Percentiles rank a stretch among this genome's conserved stretches.
These are phyloP conservation scores for Himalopsyche tibetana DNA, from an alignment of 2,888 invertebrate genomes.

Conservation along the genomic window DNA sequence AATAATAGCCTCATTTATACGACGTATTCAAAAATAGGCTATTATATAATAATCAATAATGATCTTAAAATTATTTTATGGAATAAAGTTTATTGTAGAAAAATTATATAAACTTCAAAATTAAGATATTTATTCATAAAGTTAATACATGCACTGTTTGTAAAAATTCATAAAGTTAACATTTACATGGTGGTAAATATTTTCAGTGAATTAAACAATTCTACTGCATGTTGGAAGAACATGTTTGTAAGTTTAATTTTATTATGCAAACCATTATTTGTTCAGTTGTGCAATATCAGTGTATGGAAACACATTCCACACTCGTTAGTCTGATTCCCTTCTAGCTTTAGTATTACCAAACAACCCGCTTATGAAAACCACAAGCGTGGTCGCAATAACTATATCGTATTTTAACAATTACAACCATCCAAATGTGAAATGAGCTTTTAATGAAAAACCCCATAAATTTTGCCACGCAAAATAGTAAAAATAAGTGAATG, in stretches of 20 bases:
- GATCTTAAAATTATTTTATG: too few species aligned
- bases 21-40: too few species aligned
- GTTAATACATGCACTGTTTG: too few species aligned
- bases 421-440: conserved; percentile 28
- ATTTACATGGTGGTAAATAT: not conserved
- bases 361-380: conserved; percentile 41
- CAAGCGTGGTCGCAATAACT: conserved; percentile 39
- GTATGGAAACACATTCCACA: conserved; percentile 39
- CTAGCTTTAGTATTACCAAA: conserved; percentile 31
- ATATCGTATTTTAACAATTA: conserved; percentile 42
- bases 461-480: conserved; percentile 23
- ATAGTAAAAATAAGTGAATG: conserved; percentile 39
- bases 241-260: conserved; percentile 27
- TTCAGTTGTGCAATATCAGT: conserved; percentile 40
- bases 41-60: too few species aligned
- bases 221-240: conserved; percentile 9
- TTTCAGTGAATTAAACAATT: conserved; percentile 38
- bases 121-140: too few species aligned
- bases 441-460: conserved; percentile 36
- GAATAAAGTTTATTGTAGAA: too few species aligned
- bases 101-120: too few species aligned
- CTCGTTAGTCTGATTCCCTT: conserved; percentile 40
- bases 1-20: too few species aligned
- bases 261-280: conserved; percentile 43
- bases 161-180: too few species aligned